phyloP scores from a whole-genome alignment of 2,797 vertebrate genomes.

The Hapalemur alaotrensis region DNA sequence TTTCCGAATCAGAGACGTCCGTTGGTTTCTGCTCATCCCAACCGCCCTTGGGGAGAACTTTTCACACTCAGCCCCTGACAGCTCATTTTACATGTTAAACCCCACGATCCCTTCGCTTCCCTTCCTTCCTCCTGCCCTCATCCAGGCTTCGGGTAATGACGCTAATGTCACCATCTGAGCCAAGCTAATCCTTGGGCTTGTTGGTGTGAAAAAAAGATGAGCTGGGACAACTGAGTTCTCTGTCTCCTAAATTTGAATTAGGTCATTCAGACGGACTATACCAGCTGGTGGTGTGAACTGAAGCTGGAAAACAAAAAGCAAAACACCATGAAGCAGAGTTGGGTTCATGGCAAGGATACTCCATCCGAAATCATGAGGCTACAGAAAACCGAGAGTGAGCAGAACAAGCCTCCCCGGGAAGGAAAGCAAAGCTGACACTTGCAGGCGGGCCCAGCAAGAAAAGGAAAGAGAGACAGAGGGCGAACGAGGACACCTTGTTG shows the following conservation, averaged over 20 bases:
- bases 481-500: neutral
- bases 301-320: neutral
- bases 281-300: neutral
- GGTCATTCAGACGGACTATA: neutral
- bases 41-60: neutral
- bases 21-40: neutral
- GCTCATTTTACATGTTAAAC: neutral
- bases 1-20: neutral
- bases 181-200: conserved; percentile 25
- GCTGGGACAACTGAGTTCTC: neutral
- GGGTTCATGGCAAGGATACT: neutral
- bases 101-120: neutral
- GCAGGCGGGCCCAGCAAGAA: neutral
- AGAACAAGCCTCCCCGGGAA: neutral
- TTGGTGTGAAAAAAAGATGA: neutral
- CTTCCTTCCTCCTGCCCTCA: neutral
- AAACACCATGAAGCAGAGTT: neutral
- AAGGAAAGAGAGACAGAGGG: neutral
- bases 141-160: neutral
- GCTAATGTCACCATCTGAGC: neutral
- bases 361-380: neutral
- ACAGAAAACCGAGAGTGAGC: neutral
- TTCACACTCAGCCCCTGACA: neutral
- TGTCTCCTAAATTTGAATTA: conserved; percentile 6
- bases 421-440: neutral